Percentiles rank a stretch among this genome's conserved stretches.
Conservation (phyloP, 2,113 vertebrate species). For the Camarhynchus parvulus region DNA sequence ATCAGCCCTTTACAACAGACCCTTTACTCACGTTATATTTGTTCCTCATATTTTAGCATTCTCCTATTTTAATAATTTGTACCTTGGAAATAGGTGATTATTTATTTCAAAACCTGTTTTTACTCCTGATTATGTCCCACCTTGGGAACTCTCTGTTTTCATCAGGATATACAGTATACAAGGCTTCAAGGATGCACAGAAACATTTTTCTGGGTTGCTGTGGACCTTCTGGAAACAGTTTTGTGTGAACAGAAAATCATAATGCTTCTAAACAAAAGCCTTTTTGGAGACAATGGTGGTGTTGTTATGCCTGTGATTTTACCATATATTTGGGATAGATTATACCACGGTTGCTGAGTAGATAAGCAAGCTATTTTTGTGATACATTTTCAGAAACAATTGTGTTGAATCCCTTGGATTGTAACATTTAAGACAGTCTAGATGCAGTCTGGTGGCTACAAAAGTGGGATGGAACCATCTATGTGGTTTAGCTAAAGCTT, state of each 20-base stretch:
- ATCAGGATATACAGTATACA: not conserved
- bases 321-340: not conserved
- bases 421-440: not conserved
- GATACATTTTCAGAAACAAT: not conserved
- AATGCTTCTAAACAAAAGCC: not conserved
- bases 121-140: not conserved
- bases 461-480: not conserved
- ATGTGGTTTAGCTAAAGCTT: not conserved
- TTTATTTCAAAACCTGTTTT: not conserved
- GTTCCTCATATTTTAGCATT: not conserved
- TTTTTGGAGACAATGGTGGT: not conserved
- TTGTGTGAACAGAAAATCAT: not conserved
- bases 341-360: not conserved
- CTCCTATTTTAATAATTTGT: not conserved
- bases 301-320: not conserved
- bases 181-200: not conserved
- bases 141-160: not conserved
- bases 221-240: not conserved
- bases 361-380: not conserved
- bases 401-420: not conserved
- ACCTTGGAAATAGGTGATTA: not conserved
- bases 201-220: not conserved
- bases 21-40: not conserved
- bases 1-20: not conserved
- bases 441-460: not conserved